phyloP scores from a whole-genome alignment of 2,797 vertebrate genomes.

The Rhabdophis nuchalis region DNA sequence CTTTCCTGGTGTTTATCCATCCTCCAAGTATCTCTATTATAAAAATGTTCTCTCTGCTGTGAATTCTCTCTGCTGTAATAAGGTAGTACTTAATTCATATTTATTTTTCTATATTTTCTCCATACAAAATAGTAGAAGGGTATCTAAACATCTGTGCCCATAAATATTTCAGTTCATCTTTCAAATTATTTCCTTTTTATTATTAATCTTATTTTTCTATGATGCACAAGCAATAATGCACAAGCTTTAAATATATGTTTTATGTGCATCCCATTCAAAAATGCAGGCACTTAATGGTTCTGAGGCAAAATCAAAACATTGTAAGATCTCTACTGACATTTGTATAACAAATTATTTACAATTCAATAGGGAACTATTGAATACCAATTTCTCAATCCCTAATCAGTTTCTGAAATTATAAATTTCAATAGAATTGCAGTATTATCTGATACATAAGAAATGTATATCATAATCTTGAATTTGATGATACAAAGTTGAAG shows the following conservation, averaged over 20 bases:
- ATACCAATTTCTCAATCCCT: neutral
- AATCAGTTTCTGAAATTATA: neutral
- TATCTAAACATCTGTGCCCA: neutral
- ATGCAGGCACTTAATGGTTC: neutral
- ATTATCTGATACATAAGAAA: neutral
- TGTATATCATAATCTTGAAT: neutral
- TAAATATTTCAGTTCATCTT: neutral
- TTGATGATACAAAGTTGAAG: neutral
- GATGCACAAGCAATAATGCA: neutral
- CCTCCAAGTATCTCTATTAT: neutral
- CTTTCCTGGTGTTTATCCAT: neutral
- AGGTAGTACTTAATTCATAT: neutral
- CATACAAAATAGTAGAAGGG: neutral
- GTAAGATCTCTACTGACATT: neutral
- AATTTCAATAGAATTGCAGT: neutral
- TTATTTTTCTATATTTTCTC: neutral
- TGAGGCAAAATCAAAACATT: neutral
- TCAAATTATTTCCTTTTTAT: neutral
- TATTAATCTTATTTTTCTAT: neutral
- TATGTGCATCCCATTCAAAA: neutral
- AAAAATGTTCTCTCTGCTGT: neutral
- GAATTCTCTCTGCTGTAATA: neutral
- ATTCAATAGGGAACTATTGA: neutral
- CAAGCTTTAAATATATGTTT: neutral
- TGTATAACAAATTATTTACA: neutral